phyloP scores from a whole-genome alignment of 1,140 invertebrate species.

The Drosophila santomea region DNA sequence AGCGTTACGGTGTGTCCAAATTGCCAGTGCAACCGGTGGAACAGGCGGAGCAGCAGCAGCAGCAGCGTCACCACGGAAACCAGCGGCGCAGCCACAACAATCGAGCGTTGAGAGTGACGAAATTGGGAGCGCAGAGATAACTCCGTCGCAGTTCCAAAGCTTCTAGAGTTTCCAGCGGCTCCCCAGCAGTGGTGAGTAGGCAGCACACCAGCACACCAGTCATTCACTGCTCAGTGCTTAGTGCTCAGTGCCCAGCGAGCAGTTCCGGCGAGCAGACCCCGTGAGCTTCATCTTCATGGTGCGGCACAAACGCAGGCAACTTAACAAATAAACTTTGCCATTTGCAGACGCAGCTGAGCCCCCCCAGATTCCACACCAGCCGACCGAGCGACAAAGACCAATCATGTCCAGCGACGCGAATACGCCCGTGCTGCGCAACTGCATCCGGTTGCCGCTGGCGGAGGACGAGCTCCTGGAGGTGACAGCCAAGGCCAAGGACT shows the following conservation, averaged over 20 bases:
- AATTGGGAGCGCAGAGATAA: constrained; percentile 4
- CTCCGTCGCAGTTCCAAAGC: not conserved
- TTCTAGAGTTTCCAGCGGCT: not conserved
- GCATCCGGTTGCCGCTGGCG: constrained; percentile 88
- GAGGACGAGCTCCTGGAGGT: constrained; percentile 87
- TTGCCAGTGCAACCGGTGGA: not conserved
- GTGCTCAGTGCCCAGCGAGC: constrained; percentile 32
- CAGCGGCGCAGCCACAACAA: not conserved
- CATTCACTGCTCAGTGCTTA: too few relatives aligned
- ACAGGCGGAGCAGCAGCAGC: too few relatives aligned
- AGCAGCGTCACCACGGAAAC: not conserved
- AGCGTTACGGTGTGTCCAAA: not conserved
- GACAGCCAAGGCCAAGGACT: constrained; percentile 91
- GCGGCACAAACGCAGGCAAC: not conserved
- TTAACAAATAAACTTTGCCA: not conserved
- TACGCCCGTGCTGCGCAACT: constrained; percentile 74
- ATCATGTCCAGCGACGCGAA: constrained; percentile 61
- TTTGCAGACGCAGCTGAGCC: constrained; percentile 9
- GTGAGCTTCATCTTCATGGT: not conserved
- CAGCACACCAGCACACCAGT: not conserved
- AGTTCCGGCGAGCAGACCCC: constrained; percentile 35
- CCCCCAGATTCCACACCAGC: not conserved
- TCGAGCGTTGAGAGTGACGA: not conserved
- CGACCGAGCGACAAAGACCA: not conserved
- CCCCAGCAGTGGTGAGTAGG: not conserved